These are phyloP conservation scores for Coleophora deauratella DNA, from an alignment of 2,888 invertebrate genomes.

Conservation along the genomic window DNA sequence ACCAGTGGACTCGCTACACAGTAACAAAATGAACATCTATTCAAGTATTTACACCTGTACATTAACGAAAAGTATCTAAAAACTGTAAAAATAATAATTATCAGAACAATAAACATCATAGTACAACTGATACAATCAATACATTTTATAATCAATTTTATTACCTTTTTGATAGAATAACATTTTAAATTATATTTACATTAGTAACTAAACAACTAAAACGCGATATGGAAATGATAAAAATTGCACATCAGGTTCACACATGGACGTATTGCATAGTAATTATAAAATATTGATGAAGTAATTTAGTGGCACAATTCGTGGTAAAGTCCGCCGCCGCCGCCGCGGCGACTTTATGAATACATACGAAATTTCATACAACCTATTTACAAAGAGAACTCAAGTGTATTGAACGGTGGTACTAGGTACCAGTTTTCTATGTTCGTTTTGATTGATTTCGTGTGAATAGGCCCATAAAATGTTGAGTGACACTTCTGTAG, in stretches of 20 bases:
- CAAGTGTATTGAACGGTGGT: too few species aligned
- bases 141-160: constrained; percentile 53
- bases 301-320: constrained; percentile 34
- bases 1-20: constrained; percentile 28
- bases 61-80: constrained; percentile 63
- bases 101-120: constrained; percentile 69
- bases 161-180: constrained; percentile 33
- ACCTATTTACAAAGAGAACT: too few species aligned
- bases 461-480: too few species aligned
- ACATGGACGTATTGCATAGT: constrained; percentile 62
- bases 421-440: too few species aligned
- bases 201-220: constrained; percentile 63
- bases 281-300: constrained; percentile 37
- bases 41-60: constrained; percentile 68
- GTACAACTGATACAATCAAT: constrained; percentile 41
- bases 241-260: constrained; percentile 68
- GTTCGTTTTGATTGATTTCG: too few species aligned
- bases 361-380: too few species aligned
- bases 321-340: constrained; percentile 24
- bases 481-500: constrained; percentile 22
- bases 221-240: constrained; percentile 67
- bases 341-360: neutral
- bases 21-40: constrained; percentile 58
- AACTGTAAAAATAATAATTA: constrained; percentile 54
- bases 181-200: constrained; percentile 69